These are phyloP conservation scores for Miopithecus talapoin DNA, from an alignment of 2,797 vertebrate species.

Conservation along the genomic window DNA sequence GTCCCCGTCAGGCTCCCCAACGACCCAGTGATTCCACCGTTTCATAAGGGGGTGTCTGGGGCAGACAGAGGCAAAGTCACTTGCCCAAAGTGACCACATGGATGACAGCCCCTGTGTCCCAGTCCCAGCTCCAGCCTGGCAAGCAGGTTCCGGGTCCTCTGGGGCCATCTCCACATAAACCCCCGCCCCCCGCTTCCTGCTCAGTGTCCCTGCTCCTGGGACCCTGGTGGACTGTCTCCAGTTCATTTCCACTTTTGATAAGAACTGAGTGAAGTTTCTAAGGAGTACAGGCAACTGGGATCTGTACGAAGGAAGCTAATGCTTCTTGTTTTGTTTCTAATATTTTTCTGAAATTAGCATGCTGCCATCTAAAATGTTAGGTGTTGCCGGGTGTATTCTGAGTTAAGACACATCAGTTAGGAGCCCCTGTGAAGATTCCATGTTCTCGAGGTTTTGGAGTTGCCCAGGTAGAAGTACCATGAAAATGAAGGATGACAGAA, in stretches of 20 bases:
- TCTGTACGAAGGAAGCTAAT: neutral
- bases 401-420: rapidly evolving
- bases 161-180: too few species aligned
- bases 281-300: neutral
- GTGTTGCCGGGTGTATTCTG: rapidly evolving
- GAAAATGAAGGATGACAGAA: too few species aligned
- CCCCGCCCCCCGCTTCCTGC: rapidly evolving
- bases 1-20: neutral
- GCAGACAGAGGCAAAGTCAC: neutral
- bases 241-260: neutral
- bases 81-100: neutral
- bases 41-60: neutral
- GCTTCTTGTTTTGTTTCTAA: neutral
- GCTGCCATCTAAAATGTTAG: neutral
- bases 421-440: neutral
- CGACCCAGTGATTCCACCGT: too few species aligned
- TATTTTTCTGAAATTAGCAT: neutral
- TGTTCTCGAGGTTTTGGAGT: neutral
- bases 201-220: neutral
- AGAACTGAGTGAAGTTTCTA: neutral
- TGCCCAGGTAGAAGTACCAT: neutral
- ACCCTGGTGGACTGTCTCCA: neutral
- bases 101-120: neutral
- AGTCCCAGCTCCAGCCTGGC: neutral
- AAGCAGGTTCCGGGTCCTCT: neutral